Base-by-base conservation (phyloP, 37 sponge, comb jelly and placozoan species). In the Beroe forskalii region DNA sequence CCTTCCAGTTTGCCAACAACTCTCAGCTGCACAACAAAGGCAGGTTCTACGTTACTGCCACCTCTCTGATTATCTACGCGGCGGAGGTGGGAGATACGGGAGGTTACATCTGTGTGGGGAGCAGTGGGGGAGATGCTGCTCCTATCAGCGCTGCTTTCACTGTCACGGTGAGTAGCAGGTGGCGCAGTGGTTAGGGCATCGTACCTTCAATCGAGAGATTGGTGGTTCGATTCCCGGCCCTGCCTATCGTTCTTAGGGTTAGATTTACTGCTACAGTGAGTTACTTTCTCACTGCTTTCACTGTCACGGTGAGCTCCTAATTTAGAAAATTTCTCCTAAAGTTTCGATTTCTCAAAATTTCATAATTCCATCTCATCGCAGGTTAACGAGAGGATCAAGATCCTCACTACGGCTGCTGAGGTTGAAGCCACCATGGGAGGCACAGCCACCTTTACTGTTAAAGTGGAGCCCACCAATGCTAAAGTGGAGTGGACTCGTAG, bases 1-100 rank as follows among this genome's bases (percentile, higher is more conserved):
- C 20, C 40, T 80, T 80, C 86, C 38, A 44, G 55, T 80, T 33
- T 38, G 35, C 23, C 38, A 43, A 80, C 55, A 37, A 37, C 12
- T 33, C 86, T 4, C 86, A 80, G 86, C 28, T 80, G 14, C 37
- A 42, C 24, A 80, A 80, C 86, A n/a, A 41, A 24, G 86, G 86
- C 9, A 4, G 86, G 86, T 80, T 80, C 55, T 80, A 80, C 55
- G 86, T 80, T 3, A 80, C 86, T 42, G 43, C 86, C 44, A 43
- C 86, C 55, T 42, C 86, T 27, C 86, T 80, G 25, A 48, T 33
- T 43, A 80, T 80, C 37, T 80, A 38, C 40, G 86, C 86, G 8
- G 55, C 86, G 8, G 24, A 23, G 27, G 55, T 44, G 4, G n/a
- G 25, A 20, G 86, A 80, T 25, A 80, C 55, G 12, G 37, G 38